Percentiles rank a stretch among this genome's conserved stretches.
These are phyloP conservation scores for Hipposideros armiger DNA, from an alignment of 2,113 vertebrate genomes.

Conservation along the genomic window DNA sequence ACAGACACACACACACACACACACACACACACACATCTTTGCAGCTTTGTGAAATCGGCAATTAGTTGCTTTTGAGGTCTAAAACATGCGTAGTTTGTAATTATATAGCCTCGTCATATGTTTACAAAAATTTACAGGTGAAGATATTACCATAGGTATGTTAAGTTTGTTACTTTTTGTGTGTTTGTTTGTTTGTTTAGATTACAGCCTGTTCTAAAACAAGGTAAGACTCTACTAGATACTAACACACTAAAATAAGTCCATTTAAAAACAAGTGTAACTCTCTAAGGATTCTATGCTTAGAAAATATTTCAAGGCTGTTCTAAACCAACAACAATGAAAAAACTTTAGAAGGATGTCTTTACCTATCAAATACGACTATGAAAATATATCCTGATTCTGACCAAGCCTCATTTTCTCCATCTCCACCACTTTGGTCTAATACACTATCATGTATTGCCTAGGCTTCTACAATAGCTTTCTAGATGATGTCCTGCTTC, in stretches of 20 bases:
- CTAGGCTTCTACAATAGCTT: neutral
- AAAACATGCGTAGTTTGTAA: neutral
- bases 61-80: neutral
- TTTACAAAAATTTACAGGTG: neutral
- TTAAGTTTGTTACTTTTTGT: neutral
- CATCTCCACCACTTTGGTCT: neutral
- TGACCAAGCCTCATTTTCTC: neutral
- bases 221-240: neutral
- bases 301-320: neutral
- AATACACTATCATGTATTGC: neutral
- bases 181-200: neutral
- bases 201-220: neutral
- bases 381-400: neutral
- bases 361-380: neutral
- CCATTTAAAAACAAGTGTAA: neutral
- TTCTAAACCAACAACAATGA: neutral
- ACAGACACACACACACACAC: neutral
- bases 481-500: neutral
- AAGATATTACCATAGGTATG: neutral
- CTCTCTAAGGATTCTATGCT: neutral
- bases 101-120: neutral
- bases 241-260: neutral
- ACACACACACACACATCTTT: constrained; percentile 26
- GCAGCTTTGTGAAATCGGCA: constrained; percentile 31
- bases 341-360: neutral